Conservation (phyloP, 1,140 invertebrate genomes). For the Chelonus insularis region DNA sequence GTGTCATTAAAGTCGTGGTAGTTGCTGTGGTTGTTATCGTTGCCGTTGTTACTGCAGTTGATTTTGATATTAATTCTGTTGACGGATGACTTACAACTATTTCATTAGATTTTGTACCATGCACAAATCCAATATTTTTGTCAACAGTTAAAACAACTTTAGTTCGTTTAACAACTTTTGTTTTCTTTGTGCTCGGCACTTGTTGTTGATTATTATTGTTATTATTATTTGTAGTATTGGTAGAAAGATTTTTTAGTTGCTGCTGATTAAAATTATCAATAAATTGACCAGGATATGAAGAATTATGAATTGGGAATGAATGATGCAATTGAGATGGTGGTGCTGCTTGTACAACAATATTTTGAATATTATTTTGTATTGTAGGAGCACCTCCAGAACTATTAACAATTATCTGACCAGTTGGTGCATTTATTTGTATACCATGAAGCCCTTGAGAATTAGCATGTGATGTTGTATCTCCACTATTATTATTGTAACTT, state of each 20-base stretch:
- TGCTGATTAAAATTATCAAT: constrained; percentile 59
- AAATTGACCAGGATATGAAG: constrained; percentile 55
- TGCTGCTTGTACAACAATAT: constrained; percentile 57
- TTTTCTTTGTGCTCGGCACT: constrained; percentile 39
- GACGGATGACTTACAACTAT: constrained; percentile 45
- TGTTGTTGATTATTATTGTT: constrained; percentile 10
- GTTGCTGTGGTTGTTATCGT: constrained; percentile 32
- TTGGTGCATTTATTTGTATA: constrained; percentile 58
- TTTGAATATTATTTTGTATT: constrained; percentile 59
- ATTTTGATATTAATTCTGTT: constrained; percentile 1
- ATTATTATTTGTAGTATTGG: constrained; percentile 12
- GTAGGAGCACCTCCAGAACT: constrained; percentile 58
- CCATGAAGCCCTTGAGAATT: constrained; percentile 50
- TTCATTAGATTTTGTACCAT: constrained; percentile 38
- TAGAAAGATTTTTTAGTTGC: constrained; percentile 52
- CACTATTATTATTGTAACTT: too few species aligned
- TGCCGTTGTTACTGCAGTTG: constrained; percentile 8
- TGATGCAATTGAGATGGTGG: constrained; percentile 56
- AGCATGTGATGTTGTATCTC: constrained; percentile 30
- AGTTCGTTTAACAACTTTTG: constrained; percentile 51
- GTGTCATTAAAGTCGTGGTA: constrained; percentile 34
- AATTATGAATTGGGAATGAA: constrained; percentile 58
- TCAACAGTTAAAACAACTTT: constrained; percentile 44
- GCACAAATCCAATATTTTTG: constrained; percentile 38
- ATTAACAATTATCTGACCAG: constrained; percentile 58